A percentile compares a stretch with the other conserved stretches of the same genome.
phyloP scores from a whole-genome alignment of 2,113 vertebrate species.

The Vombatus ursinus region DNA sequence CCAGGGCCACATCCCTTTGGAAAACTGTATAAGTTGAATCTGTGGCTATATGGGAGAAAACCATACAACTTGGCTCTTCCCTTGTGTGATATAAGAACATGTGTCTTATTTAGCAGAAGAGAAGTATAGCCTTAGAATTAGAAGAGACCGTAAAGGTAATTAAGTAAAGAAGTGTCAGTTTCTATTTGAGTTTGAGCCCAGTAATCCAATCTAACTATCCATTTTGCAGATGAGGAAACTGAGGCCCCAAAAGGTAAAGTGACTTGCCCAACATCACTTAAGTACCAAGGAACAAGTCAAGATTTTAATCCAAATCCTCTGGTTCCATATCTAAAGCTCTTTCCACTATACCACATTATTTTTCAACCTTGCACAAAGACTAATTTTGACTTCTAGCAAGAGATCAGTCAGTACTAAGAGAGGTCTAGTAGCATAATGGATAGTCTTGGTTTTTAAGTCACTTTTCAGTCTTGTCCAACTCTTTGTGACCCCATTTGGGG shows the following conservation, averaged over 20 bases:
- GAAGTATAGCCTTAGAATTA: background rate
- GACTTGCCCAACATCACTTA: background rate
- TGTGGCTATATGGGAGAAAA: background rate
- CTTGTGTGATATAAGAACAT: background rate
- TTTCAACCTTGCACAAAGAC: background rate
- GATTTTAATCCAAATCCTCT: background rate
- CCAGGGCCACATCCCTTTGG: background rate
- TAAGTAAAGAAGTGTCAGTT: background rate
- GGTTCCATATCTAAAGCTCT: background rate
- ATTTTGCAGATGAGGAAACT: background rate
- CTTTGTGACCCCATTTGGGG: background rate
- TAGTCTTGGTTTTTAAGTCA: background rate
- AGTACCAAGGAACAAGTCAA: background rate
- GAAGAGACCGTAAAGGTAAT: background rate
- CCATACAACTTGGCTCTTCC: background rate
- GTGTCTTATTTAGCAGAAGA: background rate
- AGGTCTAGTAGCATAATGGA: background rate
- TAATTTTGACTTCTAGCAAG: background rate
- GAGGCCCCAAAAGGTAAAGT: background rate
- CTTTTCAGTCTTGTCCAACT: background rate
- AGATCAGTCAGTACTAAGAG: background rate
- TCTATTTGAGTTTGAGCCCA: background rate
- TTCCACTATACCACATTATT: background rate
- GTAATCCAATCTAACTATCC: background rate
- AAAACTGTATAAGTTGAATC: background rate